Base-by-base conservation (phyloP, 1,140 invertebrate genomes). In the Phymorhynchus buccinoides region DNA sequence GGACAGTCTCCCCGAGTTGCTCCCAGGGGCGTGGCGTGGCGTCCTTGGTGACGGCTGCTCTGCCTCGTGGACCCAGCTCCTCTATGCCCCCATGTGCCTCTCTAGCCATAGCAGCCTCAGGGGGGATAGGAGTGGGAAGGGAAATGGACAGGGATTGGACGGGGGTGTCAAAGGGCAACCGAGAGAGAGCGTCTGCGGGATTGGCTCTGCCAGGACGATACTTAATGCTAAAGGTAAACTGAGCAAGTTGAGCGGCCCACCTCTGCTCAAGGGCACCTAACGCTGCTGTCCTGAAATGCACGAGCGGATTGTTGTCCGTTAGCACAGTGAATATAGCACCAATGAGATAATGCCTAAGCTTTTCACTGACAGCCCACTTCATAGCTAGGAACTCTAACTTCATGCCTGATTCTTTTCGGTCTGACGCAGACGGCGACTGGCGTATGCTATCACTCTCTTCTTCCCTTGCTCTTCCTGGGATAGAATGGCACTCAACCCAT, bases 401-500 rank as follows among this genome's bases (percentile, higher is more conserved):
- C 80, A 87, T 87, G 56, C 12, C 52, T 84, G 84, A n/a, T 86
- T 87, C 44, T 71, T 84, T 68, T 87, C 86, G 85, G 14, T 83
- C 3, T 83, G 73, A 68, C 84, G 39, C n/a, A 88, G 62, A 66
- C 73, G 78, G 41, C 81, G 66, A 41, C 83, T 84, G 22, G 86
- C 83, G 79, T 83, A 87, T 27, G 83, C 89, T 16, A 90, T 86
- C 41, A 89, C 87, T 71, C 80, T 56, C 78, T 90, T 82, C 37
- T 88, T 83, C 9, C 90, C 89, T 42, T 91, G 87, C 41, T 91
- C 77, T 27, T 89, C 86, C 88, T 94, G 93, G 42, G 90, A 89
- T n/a, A 94, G 52, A 18, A 93, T 90, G 27, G 92, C 93, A 35
- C 92, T 92, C 44, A 94, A 85, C 12, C 92, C 92, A 87, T 88